Conservation (phyloP, 2,888 invertebrate species). For the Dorcus parallelipipedus region DNA sequence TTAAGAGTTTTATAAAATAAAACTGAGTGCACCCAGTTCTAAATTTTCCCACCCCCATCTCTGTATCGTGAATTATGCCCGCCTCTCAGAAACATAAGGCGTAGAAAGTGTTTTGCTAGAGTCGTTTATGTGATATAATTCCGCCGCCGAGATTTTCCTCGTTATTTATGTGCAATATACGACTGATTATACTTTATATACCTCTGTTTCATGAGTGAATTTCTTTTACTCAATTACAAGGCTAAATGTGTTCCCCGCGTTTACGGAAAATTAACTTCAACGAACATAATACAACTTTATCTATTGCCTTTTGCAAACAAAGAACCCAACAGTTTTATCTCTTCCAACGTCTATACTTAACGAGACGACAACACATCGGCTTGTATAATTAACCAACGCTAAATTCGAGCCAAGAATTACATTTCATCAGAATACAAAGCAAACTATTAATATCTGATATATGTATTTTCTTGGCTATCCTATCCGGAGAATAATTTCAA, state of each 20-base stretch:
- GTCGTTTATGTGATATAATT: slow-evolving; percentile 40
- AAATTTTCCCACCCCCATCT: slow-evolving; percentile 26
- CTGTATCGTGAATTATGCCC: slow-evolving; percentile 37
- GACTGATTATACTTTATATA: slow-evolving; percentile 36
- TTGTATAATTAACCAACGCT: too few species aligned
- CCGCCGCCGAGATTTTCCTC: slow-evolving; percentile 35
- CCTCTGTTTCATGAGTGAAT: slow-evolving; percentile 27
- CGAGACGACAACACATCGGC: too few species aligned
- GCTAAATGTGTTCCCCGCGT: slow-evolving; percentile 4
- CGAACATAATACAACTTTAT: too few species aligned
- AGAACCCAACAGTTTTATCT: too few species aligned
- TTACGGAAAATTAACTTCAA: slow-evolving; percentile 7
- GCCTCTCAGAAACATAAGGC: slow-evolving; percentile 38
- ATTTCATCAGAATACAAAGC: too few species aligned
- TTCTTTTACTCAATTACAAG: slow-evolving; percentile 26
- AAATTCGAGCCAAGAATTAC: too few species aligned
- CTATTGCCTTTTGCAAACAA: too few species aligned
- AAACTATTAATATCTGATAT: too few species aligned
- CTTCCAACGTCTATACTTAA: too few species aligned
- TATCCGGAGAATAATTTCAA: too few species aligned
- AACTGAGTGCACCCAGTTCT: slow-evolving; percentile 24
- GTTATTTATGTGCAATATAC: slow-evolving; percentile 41
- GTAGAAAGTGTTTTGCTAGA: slow-evolving; percentile 37
- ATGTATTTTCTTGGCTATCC: too few species aligned
- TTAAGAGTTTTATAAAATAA: too few species aligned